Base-by-base conservation (phyloP, 2,797 vertebrate genomes). In the Coendou prehensilis region DNA sequence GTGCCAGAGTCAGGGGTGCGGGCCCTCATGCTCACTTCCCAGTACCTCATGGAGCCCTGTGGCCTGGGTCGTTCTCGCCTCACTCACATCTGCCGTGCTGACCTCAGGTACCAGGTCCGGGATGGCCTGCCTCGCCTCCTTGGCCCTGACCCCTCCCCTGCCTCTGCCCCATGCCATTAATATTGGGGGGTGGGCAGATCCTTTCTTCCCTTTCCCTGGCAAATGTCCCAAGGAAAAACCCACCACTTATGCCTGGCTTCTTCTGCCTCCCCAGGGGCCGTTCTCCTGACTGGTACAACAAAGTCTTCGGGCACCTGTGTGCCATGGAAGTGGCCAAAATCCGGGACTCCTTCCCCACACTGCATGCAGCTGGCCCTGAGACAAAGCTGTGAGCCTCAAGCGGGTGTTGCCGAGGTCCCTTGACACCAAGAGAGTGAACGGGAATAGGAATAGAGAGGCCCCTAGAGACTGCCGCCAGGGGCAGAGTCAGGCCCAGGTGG, bases 251-350 rank as follows among this genome's bases (percentile, higher is more conserved):
- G 6, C 9, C 33, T 87, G 26, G 59, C 54, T 96, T 18, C 64
- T 95, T 61, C 95, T 98, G 3, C 17, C 83, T 97, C 92, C 75
- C 45, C 95, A 99, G 99, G 97, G 99, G 99, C 26, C 98, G 99
- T 37, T 99, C 99, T 98, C 99, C 99, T 0, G 99, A 99, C 94
- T 99, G 99, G 99, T 99, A 99, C 98, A 99, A 99, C 98, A 99
- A 99, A 94, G 98, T 99, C 73, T 99, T 99, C 26, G 99, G 99
- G 33, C 99, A 99, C 92, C 98, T 99, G 64, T 99, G 99, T 75
- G 99, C 99, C 28, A 99, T 99, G 97, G 99, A 99, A 96, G 98
- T 99, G 95, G 99, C n/a, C 5, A 99, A 99, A 98, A 99, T 99
- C 96, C 98, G 99, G 20, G 99, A 99, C 89, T 99, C 99, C 0